Base-by-base conservation (phyloP, 2,888 invertebrate genomes). In the Apotomis turbidana region DNA sequence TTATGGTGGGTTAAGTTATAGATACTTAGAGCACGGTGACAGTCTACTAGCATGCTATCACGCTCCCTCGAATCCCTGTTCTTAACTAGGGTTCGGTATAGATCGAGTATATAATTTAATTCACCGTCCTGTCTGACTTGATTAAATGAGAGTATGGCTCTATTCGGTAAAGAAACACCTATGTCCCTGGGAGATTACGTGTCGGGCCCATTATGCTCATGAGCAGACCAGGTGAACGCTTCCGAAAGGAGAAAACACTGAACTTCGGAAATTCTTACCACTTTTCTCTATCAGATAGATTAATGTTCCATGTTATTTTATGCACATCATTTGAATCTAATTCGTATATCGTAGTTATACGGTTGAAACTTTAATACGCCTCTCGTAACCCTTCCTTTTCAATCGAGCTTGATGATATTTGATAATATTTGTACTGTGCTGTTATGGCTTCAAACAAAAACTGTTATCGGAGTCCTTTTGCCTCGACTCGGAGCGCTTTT, bases 371-470 rank as follows among this genome's bases (percentile, higher is more conserved):
- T 44, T 8, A 13, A 52, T 51, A 8, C 38, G 5, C 0, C 12
- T 49, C 4, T 15, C 44, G 8, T 15, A 52, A 36, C 27, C 62
- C 36, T 27, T 41, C 62, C 36, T 27, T 41, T 63, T 41, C 52
- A 54, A 41, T 54, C 41, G 10, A 63, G 27, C 51, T 9, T 51
- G 38, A 51, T 62, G n/a, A 15, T 15, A 15, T 15, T 15, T 15
- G 15, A 15, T 13, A 38, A 62, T 62, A 62, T 62, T 62, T 62
- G 62, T 62, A 51, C 13, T 49, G 51, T 36, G 27, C 12, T 63
- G 54, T 13, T 63, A 63, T 54, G 63, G 36, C 38, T 63, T 63
- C 41, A 41, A 63, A 63, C 41, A 63, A 63, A 41, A 41, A 52
- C 51, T 52, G 52, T 64, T 54, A 54, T 54, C 63, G 54, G 63